Percentiles rank a stretch among this genome's conserved stretches.
Evolutionary conservation across 2,888 invertebrate species (phyloP).

Genomic region (Conus canariensis): DNA sequence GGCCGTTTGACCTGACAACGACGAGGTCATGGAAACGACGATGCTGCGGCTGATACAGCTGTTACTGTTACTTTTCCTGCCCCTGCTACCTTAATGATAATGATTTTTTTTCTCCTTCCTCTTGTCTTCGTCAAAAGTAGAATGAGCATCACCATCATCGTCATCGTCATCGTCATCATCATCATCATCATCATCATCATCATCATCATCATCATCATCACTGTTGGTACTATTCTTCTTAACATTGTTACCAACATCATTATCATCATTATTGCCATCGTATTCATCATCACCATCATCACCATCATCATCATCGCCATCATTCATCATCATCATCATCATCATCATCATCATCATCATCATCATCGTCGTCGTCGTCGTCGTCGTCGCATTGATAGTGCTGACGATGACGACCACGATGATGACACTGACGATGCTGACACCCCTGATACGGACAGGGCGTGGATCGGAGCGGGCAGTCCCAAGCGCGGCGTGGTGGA

Average conservation of each 20-base stretch:
- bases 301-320: background rate
- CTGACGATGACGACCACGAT: background rate
- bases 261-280: background rate
- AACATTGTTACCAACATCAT: background rate
- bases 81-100: too few relatives aligned
- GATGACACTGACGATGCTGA: background rate
- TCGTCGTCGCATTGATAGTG: background rate
- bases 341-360: background rate
- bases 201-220: background rate
- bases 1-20: background rate
- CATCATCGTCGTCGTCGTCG: too few relatives aligned
- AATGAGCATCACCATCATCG: too few relatives aligned
- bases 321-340: slow-evolving; percentile 21
- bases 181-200: slow-evolving; percentile 3
- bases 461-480: background rate
- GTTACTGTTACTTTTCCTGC: too few relatives aligned
- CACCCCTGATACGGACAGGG: background rate
- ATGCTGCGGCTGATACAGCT: too few relatives aligned
- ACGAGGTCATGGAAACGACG: background rate
- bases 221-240: too few relatives aligned
- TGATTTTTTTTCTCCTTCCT: too few relatives aligned
- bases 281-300: background rate
- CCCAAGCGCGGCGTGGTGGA: background rate
- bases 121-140: too few relatives aligned
- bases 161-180: too few relatives aligned